Evolutionary conservation across 2,888 invertebrate genomes (phyloP), one percentile per base, ranked within the genome.

Genomic region (Clanis bilineata): DNA sequence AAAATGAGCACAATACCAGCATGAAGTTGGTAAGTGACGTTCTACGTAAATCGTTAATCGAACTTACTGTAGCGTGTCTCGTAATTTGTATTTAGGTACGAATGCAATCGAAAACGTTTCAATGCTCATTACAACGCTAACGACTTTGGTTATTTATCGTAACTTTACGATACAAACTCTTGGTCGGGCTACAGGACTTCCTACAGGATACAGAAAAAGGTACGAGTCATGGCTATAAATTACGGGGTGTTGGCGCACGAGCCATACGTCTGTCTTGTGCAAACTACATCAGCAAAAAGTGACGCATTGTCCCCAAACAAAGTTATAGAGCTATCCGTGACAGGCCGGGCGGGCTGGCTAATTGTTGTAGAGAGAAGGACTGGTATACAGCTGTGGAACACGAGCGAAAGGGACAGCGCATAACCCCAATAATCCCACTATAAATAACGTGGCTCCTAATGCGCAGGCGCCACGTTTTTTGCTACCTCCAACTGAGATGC

Each of bases 401-500:
- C 1, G 77, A 1, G 63, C 4, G 77, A 80, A 62, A 61, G 74
- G 64, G 83, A 85, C 72, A 60, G 60, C 28, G 21, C 47, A 62
- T 63, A 61, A 70, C 72, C 78, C 77, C 73, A 75, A 76, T 82
- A 79, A 81, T 79, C 77, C 81, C 76, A 64, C 85, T 81, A 89
- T 89, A 90, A 89, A 89, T 88, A 87, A 85, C 82, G 72, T 67
- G 77, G 78, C 79, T 80, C 80, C 77, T 84, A 86, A 85, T 80
- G 81, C 77, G 77, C 82, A 85, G 90, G 90, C 90, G 89, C 90
- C 90, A 86, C 77, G 74, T 67, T 73, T 79, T 85, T 83, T 83
- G 70, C 71, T 64, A 66, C 36, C 32, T 62, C 70, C 71, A 77
- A 73, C 72, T 64, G 68, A 63, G 62, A 62, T 65, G 62, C 70